Percentiles rank a stretch among this genome's conserved stretches.
Conservation (phyloP, 2,888 invertebrate genomes). For the Liopterus haemorrhoidalis region DNA sequence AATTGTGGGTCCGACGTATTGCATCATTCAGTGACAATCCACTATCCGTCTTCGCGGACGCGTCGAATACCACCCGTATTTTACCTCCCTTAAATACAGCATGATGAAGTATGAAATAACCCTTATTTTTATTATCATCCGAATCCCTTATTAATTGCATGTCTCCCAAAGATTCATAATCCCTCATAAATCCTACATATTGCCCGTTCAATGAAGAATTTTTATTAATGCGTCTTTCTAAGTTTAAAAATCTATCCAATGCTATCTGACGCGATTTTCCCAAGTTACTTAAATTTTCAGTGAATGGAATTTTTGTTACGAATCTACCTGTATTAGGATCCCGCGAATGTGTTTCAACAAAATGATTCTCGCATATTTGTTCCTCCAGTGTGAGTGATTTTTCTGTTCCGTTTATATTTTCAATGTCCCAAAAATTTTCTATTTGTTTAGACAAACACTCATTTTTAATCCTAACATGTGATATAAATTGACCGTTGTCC, state of each 20-base stretch:
- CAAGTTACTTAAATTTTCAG: conserved; percentile 13
- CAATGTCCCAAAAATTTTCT: conserved; percentile 1
- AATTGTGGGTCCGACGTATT: conserved; percentile 34
- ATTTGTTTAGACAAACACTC: not conserved
- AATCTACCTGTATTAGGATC: too few species aligned
- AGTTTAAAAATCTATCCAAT: conserved; percentile 21
- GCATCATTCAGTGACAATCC: conserved; percentile 37
- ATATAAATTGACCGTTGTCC: not conserved
- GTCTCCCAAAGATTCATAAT: too few species aligned
- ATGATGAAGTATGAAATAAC: conserved; percentile 37
- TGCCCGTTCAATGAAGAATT: conserved; percentile 25
- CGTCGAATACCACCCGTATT: conserved; percentile 35
- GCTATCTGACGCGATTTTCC: conserved; percentile 27
- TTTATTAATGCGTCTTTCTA: conserved; percentile 23
- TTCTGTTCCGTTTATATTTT: too few species aligned
- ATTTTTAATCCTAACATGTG: not conserved
- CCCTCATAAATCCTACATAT: too few species aligned
- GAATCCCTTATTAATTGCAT: conserved; percentile 4
- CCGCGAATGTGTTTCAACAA: too few species aligned
- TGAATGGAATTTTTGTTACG: too few species aligned
- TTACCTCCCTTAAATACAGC: conserved; percentile 34
- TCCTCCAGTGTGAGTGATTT: too few species aligned
- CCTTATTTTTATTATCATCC: conserved; percentile 23
- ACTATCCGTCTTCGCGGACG: conserved; percentile 27
- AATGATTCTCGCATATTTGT: too few species aligned